A percentile compares a stretch with the other conserved stretches of the same genome.
These are phyloP conservation scores for Uria lomvia DNA, from an alignment of 2,113 vertebrate genomes.

Conservation along the genomic window DNA sequence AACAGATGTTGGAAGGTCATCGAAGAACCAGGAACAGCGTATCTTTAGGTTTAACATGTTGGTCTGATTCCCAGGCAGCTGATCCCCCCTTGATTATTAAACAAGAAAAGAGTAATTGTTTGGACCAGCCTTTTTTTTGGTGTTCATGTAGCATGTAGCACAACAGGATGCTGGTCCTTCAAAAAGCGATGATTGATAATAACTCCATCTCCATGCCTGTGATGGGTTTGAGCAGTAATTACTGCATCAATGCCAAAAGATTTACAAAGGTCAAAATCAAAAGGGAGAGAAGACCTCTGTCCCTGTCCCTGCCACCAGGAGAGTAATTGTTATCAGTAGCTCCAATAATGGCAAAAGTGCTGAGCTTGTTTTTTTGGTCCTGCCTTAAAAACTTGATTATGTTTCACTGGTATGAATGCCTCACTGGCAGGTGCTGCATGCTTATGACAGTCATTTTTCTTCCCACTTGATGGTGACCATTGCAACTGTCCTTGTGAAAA, in stretches of 20 bases:
- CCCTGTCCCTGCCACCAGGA: neutral
- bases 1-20: neutral
- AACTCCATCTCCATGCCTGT: neutral
- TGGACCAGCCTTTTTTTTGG: neutral
- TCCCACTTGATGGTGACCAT: neutral
- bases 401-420: neutral
- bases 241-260: neutral
- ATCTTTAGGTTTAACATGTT: neutral
- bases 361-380: neutral
- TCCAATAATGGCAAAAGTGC: neutral
- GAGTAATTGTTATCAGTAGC: constrained; percentile 27
- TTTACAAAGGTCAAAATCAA: constrained; percentile 46
- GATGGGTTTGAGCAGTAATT: constrained; percentile 1
- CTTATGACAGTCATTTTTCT: constrained; percentile 35
- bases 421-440: neutral
- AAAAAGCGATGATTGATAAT: constrained; percentile 27
- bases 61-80: neutral
- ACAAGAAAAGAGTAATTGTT: neutral
- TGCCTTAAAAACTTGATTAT: constrained; percentile 34
- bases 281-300: neutral
- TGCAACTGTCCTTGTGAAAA: neutral
- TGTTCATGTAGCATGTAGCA: neutral
- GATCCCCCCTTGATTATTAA: neutral
- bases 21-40: neutral
- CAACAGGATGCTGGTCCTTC: neutral